Conservation (phyloP, 2,888 invertebrate genomes). For the Proisotoma minuta region DNA sequence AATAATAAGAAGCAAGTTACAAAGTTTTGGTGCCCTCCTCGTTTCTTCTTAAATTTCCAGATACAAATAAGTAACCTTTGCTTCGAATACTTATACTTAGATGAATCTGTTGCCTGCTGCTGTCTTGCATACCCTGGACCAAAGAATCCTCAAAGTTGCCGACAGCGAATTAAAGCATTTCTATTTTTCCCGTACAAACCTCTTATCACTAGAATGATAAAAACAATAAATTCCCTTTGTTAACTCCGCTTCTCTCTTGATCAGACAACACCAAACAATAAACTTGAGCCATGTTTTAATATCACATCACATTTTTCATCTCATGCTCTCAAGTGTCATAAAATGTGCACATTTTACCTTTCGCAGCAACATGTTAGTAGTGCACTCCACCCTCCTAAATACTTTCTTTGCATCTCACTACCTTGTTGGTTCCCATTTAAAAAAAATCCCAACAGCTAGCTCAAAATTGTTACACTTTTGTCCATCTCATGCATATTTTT, state of each 20-base stretch:
- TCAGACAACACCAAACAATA: neutral
- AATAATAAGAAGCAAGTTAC: slow-evolving; percentile 8
- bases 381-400: too few relatives aligned
- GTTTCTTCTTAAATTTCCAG: neutral
- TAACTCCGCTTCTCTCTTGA: slow-evolving; percentile 35
- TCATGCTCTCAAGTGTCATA: neutral
- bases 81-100: slow-evolving; percentile 21
- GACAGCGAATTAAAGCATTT: slow-evolving; percentile 38
- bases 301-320: neutral
- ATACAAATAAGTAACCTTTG: neutral
- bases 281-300: neutral
- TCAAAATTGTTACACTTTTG: too few relatives aligned
- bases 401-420: too few relatives aligned
- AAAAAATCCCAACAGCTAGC: too few relatives aligned
- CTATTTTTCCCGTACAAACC: slow-evolving; percentile 46
- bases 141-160: slow-evolving; percentile 30
- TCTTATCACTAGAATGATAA: slow-evolving; percentile 48
- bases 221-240: slow-evolving; percentile 48
- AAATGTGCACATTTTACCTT: neutral
- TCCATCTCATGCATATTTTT: too few relatives aligned
- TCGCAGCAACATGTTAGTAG: too few relatives aligned
- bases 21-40: slow-evolving; percentile 5
- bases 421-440: too few relatives aligned
- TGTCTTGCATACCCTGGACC: slow-evolving; percentile 8
- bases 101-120: neutral